Evolutionary conservation across 2,113 vertebrate species (phyloP).

Genomic region (Falcunculus frontatus): DNA sequence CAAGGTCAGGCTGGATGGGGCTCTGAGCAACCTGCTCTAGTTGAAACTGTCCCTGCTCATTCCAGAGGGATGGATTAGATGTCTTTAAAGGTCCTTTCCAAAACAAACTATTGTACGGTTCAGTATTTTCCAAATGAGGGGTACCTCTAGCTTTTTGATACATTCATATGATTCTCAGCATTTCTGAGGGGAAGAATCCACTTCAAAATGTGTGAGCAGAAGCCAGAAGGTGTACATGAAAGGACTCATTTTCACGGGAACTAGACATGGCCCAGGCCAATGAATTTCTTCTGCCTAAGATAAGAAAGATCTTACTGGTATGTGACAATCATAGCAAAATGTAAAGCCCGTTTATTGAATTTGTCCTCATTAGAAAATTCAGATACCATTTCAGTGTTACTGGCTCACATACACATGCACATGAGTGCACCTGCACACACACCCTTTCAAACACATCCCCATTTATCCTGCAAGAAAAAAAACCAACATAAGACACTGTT

Average conservation of each 20-base stretch:
- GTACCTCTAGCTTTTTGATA: background rate
- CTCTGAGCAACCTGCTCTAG: background rate
- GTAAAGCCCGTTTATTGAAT: background rate
- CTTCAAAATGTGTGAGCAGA: background rate
- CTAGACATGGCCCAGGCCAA: background rate
- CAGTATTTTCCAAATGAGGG: background rate
- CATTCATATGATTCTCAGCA: background rate
- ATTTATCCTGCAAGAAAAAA: background rate
- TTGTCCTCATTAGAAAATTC: background rate
- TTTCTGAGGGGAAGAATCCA: background rate
- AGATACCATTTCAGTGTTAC: background rate
- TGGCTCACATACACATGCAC: background rate
- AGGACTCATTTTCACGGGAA: background rate
- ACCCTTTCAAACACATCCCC: background rate
- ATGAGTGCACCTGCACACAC: background rate
- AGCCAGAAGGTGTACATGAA: background rate
- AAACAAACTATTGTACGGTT: background rate
- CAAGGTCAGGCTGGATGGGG: background rate
- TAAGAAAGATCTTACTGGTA: background rate
- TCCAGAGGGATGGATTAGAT: background rate
- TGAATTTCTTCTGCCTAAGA: background rate
- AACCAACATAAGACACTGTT: accelerated
- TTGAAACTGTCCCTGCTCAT: background rate
- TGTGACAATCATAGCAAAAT: background rate
- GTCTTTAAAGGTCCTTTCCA: background rate